phyloP scores from a whole-genome alignment of 2,888 invertebrate species.

The Volucella inanis region DNA sequence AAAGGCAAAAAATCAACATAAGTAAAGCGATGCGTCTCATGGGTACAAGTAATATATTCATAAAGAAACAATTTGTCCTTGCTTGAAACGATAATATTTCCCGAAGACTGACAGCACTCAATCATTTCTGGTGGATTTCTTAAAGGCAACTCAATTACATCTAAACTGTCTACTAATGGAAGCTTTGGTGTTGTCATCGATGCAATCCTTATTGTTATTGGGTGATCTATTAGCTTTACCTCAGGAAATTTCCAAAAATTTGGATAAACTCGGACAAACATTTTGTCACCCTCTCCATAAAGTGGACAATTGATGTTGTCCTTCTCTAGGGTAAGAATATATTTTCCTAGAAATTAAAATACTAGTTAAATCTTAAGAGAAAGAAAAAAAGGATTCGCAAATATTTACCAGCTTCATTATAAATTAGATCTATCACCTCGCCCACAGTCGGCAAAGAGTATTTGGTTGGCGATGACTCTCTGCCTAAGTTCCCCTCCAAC shows the following conservation, averaged over 20 bases:
- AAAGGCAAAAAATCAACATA: conserved; percentile 89
- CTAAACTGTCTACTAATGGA: conserved; percentile 86
- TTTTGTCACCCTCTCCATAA: conserved; percentile 81
- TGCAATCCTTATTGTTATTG: conserved; percentile 86
- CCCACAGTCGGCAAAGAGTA: conserved; percentile 89
- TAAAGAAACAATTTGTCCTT: conserved; percentile 84
- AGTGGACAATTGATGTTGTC: conserved; percentile 81
- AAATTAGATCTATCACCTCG: conserved; percentile 87
- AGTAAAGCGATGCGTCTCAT: conserved; percentile 86
- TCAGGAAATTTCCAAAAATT: conserved; percentile 86
- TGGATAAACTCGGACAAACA: conserved; percentile 87
- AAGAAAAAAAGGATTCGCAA: background rate
- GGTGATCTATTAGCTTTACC: conserved; percentile 83
- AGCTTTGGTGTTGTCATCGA: conserved; percentile 89
- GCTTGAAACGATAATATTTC: conserved; percentile 81
- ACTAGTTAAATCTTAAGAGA: background rate
- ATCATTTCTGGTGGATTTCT: conserved; percentile 85
- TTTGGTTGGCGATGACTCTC: conserved; percentile 78
- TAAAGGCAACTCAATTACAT: conserved; percentile 90
- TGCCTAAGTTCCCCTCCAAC: conserved; percentile 68
- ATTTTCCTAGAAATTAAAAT: conserved; percentile 78
- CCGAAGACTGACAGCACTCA: conserved; percentile 85
- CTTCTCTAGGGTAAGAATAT: conserved; percentile 80
- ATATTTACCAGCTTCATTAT: conserved; percentile 86
- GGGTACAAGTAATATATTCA: conserved; percentile 86